Evolutionary conservation across 2,888 invertebrate genomes (phyloP), one percentile per base, ranked within the genome.

Genomic region (Lordiphosa fenestrarum): DNA sequence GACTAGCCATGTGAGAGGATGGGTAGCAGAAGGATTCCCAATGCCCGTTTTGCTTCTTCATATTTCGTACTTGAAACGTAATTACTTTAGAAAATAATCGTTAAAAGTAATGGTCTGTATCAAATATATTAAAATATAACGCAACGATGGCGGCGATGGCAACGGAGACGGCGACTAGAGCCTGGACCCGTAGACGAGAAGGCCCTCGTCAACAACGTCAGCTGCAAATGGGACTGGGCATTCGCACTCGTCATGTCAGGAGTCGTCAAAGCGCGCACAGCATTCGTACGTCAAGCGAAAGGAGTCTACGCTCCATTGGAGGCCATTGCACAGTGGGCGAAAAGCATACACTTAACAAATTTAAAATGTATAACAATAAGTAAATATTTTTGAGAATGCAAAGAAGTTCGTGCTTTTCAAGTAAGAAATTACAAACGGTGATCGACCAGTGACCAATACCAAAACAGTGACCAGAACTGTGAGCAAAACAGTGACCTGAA

Each of bases 41-140:
- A 33, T 49, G 49, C 55, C 62, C 54, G 44, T 54, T 67, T 71
- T 66, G 76, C 74, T 70, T 77, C 80, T 82, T 85, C 84, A 78
- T 84, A 84, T 82, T 85, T 80, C 84, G 82, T 84, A 80, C 78
- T 84, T 81, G 84, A 82, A 86, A 84, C 84, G 86, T 87, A 87
- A 87, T 87, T 87, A 87, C 86, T 87, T 87, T 87, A 85, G 87
- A 87, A 87, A 87, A 87, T 87, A 87, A 87, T 75, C 87, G 87
- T 87, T 87, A 87, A 87, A 87, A 87, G 84, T 87, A 87, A 87
- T 87, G 84, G 85, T 84, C 86, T 87, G 86, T 87, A 87, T 86
- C 86, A 87, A 86, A 87, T 87, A 87, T 87, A 87, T 87, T 87
- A 87, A 87, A 86, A 86, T 87, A 86, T 81, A 85, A 83, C 72